Base-by-base conservation (phyloP, 92 coral and sea anemone species). In the Zoanthus sansibaricus region DNA sequence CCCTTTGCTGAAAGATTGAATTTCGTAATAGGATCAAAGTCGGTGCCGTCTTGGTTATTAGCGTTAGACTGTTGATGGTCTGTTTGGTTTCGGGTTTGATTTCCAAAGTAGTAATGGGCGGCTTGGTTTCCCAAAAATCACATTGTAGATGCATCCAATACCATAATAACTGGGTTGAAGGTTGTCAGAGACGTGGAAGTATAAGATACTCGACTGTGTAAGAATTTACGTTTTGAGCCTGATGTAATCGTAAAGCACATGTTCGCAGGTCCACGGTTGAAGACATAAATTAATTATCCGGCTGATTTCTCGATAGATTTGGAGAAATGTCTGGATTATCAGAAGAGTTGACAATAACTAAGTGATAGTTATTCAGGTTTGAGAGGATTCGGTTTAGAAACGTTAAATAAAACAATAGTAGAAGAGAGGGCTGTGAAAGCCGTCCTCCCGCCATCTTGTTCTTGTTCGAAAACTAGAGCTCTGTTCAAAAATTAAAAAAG, bases 131-230 rank as follows among this genome's bases (percentile, higher is more conserved):
- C 82, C 82, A 77, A 55, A n/a, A 77, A 44, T 51, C 46, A 30
- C 68, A 51, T 77, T 77, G 82, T 54, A 77, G 67, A 77, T 52
- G 82, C 67, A 55, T 77, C 82, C 12, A 54, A 77, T 77, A 31
- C 8, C 58, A 55, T 10, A 77, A 77, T 77, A 77, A 77, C 82
- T 77, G 82, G 82, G 82, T 77, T 77, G 82, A 77, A 77, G 49
- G 82, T 77, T 77, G 68, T 25, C 82, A 77, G 58, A n/a, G 82
- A 77, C 20, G 67, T 77, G 82, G 69, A 51, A 56, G 82, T 77
- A 25, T 77, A 77, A 77, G 67, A 77, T 77, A 55, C 82, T 77
- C 47, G 82, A 21, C 82, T 77, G 82, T 77, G 82, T 77, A 77
- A 77, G 82, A 77, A 51, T 77, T 77, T 77, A 68, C 82, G 82